A percentile compares a stretch with the other conserved stretches of the same genome.
Conservation (phyloP, 2,888 invertebrate species). For the Sceliomorpha sp. region DNA sequence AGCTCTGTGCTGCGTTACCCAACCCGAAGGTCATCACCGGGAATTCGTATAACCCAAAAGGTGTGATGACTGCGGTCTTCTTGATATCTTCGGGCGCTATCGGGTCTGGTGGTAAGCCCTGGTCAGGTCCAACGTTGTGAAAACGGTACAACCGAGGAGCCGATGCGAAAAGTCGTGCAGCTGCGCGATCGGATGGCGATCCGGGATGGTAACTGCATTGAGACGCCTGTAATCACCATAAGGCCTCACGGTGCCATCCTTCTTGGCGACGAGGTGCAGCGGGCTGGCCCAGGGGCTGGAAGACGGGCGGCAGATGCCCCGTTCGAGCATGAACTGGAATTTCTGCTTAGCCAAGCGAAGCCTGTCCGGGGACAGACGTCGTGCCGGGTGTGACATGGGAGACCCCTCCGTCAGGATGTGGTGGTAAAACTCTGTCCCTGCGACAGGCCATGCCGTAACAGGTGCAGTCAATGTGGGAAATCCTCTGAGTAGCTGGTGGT, state of each 20-base stretch:
- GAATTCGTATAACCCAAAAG: slow-evolving; percentile 26
- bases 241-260: slow-evolving; percentile 14
- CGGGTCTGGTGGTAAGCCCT: no score
- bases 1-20: slow-evolving; percentile 38
- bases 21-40: slow-evolving; percentile 58
- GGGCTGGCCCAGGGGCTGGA: no score
- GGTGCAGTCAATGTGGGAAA: slow-evolving; percentile 13
- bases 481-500: not conserved
- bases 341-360: no score
- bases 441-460: not conserved
- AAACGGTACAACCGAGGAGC: no score
- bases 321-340: slow-evolving; percentile 60
- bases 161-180: slow-evolving; percentile 24
- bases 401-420: no score
- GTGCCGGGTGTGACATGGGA: slow-evolving; percentile 27
- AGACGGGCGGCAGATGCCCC: no score
- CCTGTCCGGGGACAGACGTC: no score
- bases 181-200: no score
- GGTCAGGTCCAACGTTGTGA: no score
- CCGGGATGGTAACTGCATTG: no score
- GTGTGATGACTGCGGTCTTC: no score
- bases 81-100: no score
- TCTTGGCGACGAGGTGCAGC: slow-evolving; percentile 24
- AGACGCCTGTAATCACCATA: slow-evolving; percentile 34
- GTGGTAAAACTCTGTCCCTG: slow-evolving; percentile 13